A percentile compares a stretch with the other conserved stretches of the same genome.
These are phyloP conservation scores for Orgyia antiqua DNA, from an alignment of 2,888 invertebrate genomes.

Conservation along the genomic window DNA sequence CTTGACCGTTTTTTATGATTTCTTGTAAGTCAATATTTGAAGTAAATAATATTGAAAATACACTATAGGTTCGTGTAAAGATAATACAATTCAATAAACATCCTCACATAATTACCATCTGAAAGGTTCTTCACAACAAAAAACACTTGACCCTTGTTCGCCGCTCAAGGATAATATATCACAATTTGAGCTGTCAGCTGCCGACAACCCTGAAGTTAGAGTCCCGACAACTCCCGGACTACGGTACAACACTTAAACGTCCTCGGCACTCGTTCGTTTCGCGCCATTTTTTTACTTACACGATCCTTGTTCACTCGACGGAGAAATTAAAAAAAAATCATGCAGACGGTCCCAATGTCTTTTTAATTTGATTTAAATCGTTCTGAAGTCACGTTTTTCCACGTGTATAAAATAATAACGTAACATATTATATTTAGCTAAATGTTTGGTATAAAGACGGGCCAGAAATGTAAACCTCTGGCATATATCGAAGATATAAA, in stretches of 20 bases:
- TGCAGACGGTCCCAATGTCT: slow-evolving; percentile 20
- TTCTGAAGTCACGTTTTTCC: slow-evolving; percentile 21
- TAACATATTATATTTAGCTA: too few species aligned
- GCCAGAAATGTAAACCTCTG: too few species aligned
- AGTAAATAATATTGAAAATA: too few species aligned
- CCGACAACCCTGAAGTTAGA: slow-evolving; percentile 27
- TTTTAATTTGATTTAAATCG: slow-evolving; percentile 26
- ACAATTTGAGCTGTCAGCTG: slow-evolving; percentile 23
- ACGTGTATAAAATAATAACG: slow-evolving; percentile 2
- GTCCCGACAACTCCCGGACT: slow-evolving; percentile 24
- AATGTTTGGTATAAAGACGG: too few species aligned
- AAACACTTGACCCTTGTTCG: slow-evolving; percentile 22
- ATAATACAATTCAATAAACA: slow-evolving; percentile 6
- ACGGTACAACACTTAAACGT: slow-evolving; percentile 36
- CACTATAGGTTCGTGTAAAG: too few species aligned
- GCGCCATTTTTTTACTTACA: slow-evolving; percentile 34
- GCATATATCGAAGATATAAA: too few species aligned
- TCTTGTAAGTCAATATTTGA: too few species aligned
- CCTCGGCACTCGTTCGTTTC: slow-evolving; percentile 25
- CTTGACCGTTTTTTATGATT: too few species aligned
- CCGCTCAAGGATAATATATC: slow-evolving; percentile 22
- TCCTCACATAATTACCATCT: slow-evolving; percentile 7
- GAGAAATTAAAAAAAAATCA: slow-evolving; percentile 30
- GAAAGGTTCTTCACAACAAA: slow-evolving; percentile 15
- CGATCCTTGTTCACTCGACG: slow-evolving; percentile 23